Evolutionary conservation across 2,797 vertebrate genomes (phyloP), one percentile per base, ranked within the genome.

Genomic region (Lagocephalus sceleratus): DNA sequence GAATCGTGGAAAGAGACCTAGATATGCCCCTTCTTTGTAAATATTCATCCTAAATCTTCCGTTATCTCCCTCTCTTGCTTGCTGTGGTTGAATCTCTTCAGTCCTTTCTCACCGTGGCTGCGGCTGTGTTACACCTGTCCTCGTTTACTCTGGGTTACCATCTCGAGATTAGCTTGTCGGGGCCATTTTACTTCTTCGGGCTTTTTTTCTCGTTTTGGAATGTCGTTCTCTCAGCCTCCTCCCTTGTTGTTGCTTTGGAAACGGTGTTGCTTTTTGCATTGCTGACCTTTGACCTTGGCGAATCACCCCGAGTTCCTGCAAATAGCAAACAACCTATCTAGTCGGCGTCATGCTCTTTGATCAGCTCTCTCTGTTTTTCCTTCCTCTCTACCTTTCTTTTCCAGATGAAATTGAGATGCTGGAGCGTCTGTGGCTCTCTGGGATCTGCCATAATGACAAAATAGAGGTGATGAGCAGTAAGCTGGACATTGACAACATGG

Each of bases 381-480:
- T 38, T 32, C 19, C 12, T 52, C 6, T 58, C 16, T 51, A 51
- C 25, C 39, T 57, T 49, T 40, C 4, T 44, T 60, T 69, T 63
- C 41, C 89, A 95, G 94, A 94, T 85, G 94, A 94, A 73, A 94
- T 94, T 72, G 94, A 94, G 80, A 92, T 94, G 91, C 89, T 95
- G 82, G 94, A 94, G 82, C 91, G 92, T 51, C 90, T 94, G 44
- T 95, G 94, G 94, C 89, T 95, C 67, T 95, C 94, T 5, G 94
- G 93, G 26, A 94, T 94, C 81, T 94, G 93, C 84, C 93, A 94
- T 78, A 94, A 94, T 71, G 93, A 94, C 84, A 94, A 94, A 85
- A 94, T 93, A 51, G 92, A 95, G 85, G 93, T 94, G 83, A 94
- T 94, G 93, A 94, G 93, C 86, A 93, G 92, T 81, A 94, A 94